Conservation (phyloP, 2,888 invertebrate genomes). For the Synergus laeviventris region DNA sequence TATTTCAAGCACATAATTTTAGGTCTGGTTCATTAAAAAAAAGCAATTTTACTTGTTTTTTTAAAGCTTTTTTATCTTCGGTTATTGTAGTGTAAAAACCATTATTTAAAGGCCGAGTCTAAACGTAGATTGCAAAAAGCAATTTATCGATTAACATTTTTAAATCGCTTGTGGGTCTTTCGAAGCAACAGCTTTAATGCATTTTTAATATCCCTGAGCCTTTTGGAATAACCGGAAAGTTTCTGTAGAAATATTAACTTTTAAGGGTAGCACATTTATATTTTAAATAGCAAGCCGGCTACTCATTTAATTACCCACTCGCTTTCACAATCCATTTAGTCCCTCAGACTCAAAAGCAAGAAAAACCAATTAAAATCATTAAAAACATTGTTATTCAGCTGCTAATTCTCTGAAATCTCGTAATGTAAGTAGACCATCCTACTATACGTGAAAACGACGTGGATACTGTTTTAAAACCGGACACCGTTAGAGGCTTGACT, state of each 20-base stretch:
- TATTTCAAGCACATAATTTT: too few species aligned
- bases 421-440: neutral
- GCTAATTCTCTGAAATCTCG: neutral
- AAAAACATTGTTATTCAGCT: neutral
- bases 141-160: neutral
- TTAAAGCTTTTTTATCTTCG: too few species aligned
- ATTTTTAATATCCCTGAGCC: neutral
- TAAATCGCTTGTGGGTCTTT: neutral
- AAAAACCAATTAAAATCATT: neutral
- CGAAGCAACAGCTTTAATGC: neutral
- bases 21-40: too few species aligned
- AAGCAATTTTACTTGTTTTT: too few species aligned
- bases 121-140: neutral
- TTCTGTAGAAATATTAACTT: neutral
- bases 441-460: neutral
- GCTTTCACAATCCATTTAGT: neutral
- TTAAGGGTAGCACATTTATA: neutral
- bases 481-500: constrained; percentile 42
- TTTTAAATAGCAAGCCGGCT: neutral
- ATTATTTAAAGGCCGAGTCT: too few species aligned
- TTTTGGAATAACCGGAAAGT: neutral
- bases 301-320: neutral
- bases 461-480: neutral
- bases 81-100: too few species aligned
- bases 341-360: neutral